Base-by-base conservation (phyloP, 2,888 invertebrate genomes). In the Coleophora flavipennella region DNA sequence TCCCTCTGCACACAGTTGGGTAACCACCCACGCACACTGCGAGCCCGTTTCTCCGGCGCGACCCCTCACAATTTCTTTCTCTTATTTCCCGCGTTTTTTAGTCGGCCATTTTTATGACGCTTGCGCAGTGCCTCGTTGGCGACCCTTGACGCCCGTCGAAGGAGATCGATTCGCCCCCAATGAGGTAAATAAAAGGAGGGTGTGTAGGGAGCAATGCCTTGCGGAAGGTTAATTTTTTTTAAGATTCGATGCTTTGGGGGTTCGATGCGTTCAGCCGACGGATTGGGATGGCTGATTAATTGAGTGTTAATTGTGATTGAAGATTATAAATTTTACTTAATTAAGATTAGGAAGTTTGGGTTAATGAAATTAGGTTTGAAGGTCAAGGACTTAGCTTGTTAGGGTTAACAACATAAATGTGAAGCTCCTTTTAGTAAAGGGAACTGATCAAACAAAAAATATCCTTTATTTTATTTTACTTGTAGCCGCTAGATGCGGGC, bases 11-110 rank as follows among this genome's bases (percentile, higher is more conserved):
- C 3, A 6, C 20, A 20, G 20, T 31, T 20, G 36, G 34, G n/a
- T 26, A 37, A 26, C 31, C 36, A 38, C 31, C 35, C 33, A 11
- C 12, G 25, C 10, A 20, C 12, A 38, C 40, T 31, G 13, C 37
- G 31, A 10, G 36, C 33, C 38, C 42, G 11, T 31, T 25, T 32
- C 34, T 13, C 42, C 50, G 46, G 48, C 48, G 49, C 48, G 47
- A 44, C 31, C 60, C 67, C 68, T 62, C 61, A 57, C 59, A 59
- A 57, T 59, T 77, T 81, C 77, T 80, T 81, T 80, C 78, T 81
- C 77, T 81, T 81, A 79, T 83, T 83, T 80, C 73, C 71, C 65
- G 57, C 60, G 73, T 81, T 78, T 84, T 83, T 73, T 66, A 65
- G 69, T 53, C 62, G 20, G 84, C 84, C 84, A 84, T 84, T 77